These are phyloP conservation scores for Latheticus oryzae DNA, from an alignment of 2,888 invertebrate genomes.

Conservation along the genomic window DNA sequence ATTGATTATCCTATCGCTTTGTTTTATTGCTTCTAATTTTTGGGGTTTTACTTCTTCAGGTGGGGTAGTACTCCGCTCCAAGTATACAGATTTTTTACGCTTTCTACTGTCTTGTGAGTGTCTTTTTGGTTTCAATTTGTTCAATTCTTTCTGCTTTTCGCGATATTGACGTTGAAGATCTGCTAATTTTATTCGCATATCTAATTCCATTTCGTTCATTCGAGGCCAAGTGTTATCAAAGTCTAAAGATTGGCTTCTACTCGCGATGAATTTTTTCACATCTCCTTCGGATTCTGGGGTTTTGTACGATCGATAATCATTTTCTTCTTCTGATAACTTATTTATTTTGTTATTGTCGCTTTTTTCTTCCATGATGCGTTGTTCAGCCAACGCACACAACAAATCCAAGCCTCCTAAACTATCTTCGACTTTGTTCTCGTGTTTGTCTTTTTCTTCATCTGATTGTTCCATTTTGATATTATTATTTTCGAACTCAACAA, in stretches of 20 bases:
- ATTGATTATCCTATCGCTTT: slow-evolving; percentile 40
- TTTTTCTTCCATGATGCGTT: slow-evolving; percentile 81
- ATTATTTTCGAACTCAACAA: slow-evolving; percentile 78
- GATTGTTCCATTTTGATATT: slow-evolving; percentile 60
- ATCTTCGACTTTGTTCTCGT: slow-evolving; percentile 65
- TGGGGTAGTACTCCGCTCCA: slow-evolving; percentile 57
- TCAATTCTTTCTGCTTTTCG: slow-evolving; percentile 86
- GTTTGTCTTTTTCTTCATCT: slow-evolving; percentile 60
- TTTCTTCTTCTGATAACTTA: slow-evolving; percentile 42
- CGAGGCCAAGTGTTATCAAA: slow-evolving; percentile 63
- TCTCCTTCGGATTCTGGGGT: slow-evolving; percentile 65
- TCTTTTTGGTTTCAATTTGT: slow-evolving; percentile 74
- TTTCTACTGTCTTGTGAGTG: slow-evolving; percentile 63
- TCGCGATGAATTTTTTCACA: slow-evolving; percentile 60
- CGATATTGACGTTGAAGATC: slow-evolving; percentile 85
- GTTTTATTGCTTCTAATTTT: slow-evolving; percentile 47
- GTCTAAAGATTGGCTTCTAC: slow-evolving; percentile 57
- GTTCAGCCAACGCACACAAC: slow-evolving; percentile 86
- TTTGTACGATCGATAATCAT: slow-evolving; percentile 58
- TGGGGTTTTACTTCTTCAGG: slow-evolving; percentile 49
- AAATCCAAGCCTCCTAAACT: slow-evolving; percentile 77
- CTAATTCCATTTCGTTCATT: slow-evolving; percentile 81
- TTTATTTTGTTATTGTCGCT: slow-evolving; percentile 45
- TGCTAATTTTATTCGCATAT: slow-evolving; percentile 84
- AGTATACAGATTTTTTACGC: slow-evolving; percentile 64